Base-by-base conservation (phyloP, 2,888 invertebrate genomes). In the Lithophane semibrunnea region DNA sequence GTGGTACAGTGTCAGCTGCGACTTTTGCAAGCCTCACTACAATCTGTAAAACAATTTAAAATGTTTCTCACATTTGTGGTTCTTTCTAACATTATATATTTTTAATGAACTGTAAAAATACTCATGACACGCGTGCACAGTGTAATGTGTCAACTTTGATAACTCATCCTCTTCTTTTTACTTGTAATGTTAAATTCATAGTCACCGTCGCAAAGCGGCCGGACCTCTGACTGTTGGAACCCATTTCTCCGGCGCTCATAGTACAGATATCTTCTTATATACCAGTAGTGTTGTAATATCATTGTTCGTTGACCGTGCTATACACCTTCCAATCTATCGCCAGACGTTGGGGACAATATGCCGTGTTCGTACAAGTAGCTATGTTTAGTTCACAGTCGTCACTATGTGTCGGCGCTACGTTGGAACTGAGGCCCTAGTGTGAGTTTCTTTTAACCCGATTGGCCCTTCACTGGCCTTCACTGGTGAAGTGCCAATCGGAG, bases 81-180 rank as follows among this genome's bases (percentile, higher is more conserved):
- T 66, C 18, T 82, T 37, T 68, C 18, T 69, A 65, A 69, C 52
- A 65, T 76, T 16, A 67, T 68, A 82, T 80, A 82, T 61, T 69
- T 83, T 12, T 63, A 72, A 79, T 47, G 47, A 49, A 68, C 63
- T 78, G 71, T 63, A 77, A 56, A 72, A 84, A 82, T 84, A 82
- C 84, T 82, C 81, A 84, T 79, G 60, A 61, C 49, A 69, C 56
- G 44, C 29, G 60, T 67, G 21, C 54, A 67, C 58, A 42, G 29
- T n/a, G 42, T 81, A 47, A 63, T 64, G 60, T 80, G 81, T 73
- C 65, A 54, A 69, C 44, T 69, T 68, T 61, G 52, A 52, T 72
- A 52, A 72, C 37, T 24, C 52, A 37, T 54, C 37, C 54, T 67
- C 61, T 75, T 54, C 56, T 52, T 75, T 60, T 54, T 61, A 69